Base-by-base conservation (phyloP, 53 echinoderm and acorn worm species). In the Echinometra lucunter region DNA sequence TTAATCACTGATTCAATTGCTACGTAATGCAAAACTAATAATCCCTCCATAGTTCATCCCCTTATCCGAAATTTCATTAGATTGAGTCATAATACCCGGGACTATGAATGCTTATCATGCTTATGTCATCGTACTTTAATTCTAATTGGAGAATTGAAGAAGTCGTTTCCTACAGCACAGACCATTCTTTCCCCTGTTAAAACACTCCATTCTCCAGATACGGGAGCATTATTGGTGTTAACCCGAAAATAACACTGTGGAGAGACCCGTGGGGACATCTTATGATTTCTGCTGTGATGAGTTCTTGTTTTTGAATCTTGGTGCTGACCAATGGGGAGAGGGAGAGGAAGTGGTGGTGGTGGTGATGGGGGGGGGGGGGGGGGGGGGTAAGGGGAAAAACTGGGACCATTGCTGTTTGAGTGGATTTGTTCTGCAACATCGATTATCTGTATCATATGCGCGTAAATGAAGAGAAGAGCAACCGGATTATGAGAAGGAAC, bases 1-100 rank as follows among this genome's bases (percentile, higher is more conserved):
- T 85, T n/a, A 85, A 85, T 85, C 85, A 47, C 11, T 47, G 85
- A 85, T 85, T 85, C 85, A 85, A 85, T 85, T 49, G n/a, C 85
- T n/a, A 13, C 30, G 16, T 85, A 47, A 85, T 85, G 49, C 85
- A 85, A 85, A 85, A 85, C 47, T 49, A 85, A 85, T 85, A 85
- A 49, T n/a, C 47, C n/a, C 8, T 85, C n/a, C 49, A 12, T 27
- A 49, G 28, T 53, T 49, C 85, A n/a, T 47, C 85, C 85, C 6
- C 28, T 47, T 85, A 85, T 49, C 49, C 85, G 10, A 85, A 85
- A 45, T 85, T 85, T 85, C 85, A 85, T 85, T 85, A 85, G 85
- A 85, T 85, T 11, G 30, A 45, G 40, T 85, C 85, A 85, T 49
- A 85, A 85, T 47, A 30, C 85, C 49, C 44, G 45, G 45, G 28